phyloP scores from a whole-genome alignment of 2,888 invertebrate species.

The Lasiommata megera region DNA sequence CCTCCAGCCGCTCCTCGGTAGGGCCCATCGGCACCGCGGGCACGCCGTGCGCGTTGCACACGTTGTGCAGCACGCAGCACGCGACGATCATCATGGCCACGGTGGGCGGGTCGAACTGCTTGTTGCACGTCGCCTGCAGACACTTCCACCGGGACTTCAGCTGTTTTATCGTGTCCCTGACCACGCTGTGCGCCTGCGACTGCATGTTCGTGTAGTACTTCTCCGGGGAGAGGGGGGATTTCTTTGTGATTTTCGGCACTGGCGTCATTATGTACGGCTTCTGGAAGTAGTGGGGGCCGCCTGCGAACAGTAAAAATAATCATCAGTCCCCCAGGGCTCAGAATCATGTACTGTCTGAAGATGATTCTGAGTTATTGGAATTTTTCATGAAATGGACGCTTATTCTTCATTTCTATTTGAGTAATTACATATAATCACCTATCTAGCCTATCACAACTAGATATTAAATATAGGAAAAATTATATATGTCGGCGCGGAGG shows the following conservation, averaged over 20 bases:
- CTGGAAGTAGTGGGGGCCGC: constrained; percentile 63
- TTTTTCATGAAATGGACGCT: too few species aligned
- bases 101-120: constrained; percentile 61
- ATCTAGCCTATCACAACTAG: too few species aligned
- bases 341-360: too few species aligned
- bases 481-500: too few species aligned
- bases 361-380: too few species aligned
- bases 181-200: constrained; percentile 49
- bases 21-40: constrained; percentile 57
- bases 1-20: constrained; percentile 63
- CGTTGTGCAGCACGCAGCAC: constrained; percentile 64
- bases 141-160: constrained; percentile 72
- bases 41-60: constrained; percentile 54
- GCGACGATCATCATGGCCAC: constrained; percentile 63
- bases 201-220: constrained; percentile 67
- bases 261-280: constrained; percentile 68
- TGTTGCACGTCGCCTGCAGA: constrained; percentile 66
- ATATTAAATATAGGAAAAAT: too few species aligned
- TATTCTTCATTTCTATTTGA: too few species aligned
- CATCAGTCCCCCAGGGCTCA: background rate
- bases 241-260: constrained; percentile 68
- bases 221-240: constrained; percentile 66
- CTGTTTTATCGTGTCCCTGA: constrained; percentile 63
- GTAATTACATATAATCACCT: too few species aligned
- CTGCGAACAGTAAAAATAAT: constrained; percentile 44